Evolutionary conservation across 2,113 vertebrate species (phyloP), one percentile per base, ranked within the genome.

Genomic region (Uropsilus gracilis): DNA sequence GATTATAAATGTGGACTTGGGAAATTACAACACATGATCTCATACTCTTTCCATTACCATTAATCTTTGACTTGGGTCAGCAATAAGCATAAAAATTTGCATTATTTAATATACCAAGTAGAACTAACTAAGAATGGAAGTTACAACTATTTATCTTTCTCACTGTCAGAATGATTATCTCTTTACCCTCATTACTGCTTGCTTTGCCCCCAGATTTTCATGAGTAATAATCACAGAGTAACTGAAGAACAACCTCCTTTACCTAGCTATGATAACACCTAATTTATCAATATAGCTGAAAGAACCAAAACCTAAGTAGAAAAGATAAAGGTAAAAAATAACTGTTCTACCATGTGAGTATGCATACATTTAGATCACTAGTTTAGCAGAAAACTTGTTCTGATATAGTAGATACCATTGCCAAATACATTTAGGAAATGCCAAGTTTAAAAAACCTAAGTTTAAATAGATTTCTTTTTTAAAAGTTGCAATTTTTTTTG

Each of bases 11-110:
- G 48, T 14, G 32, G n/a, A 46, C 42, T 83, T 89, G 53, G 69
- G 94, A 95, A 96, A 44, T 71, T 44, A 72, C 8, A 72, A 72
- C n/a, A 17, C 34, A 37, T 83, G 68, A 95, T 14, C 2, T 83
- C 69, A 68, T 53, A 77, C 28, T 81, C 53, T 94, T 83, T 90
- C 50, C 46, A 53, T 57, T 87, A 69, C 11, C n/a, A 82, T 53
- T 69, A 90, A 37, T 83, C 30, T 22, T 92, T 75, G 57, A 44
- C 77, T 95, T 46, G 44, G 22, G 89, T 84, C 53, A 57, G 53
- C 26, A 90, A 20, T 68, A 82, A 81, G 42, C 28, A 92, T 30
- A 86, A 73, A 86, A 59, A 46, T 12, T 73, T 66, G 42, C 37
- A 42, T 26, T 37, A 83, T 78, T 91, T 89, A 87, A 77, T 81